Evolutionary conservation across 1,140 invertebrate genomes (phyloP).

Genomic region (Geopemphigus sp.): DNA sequence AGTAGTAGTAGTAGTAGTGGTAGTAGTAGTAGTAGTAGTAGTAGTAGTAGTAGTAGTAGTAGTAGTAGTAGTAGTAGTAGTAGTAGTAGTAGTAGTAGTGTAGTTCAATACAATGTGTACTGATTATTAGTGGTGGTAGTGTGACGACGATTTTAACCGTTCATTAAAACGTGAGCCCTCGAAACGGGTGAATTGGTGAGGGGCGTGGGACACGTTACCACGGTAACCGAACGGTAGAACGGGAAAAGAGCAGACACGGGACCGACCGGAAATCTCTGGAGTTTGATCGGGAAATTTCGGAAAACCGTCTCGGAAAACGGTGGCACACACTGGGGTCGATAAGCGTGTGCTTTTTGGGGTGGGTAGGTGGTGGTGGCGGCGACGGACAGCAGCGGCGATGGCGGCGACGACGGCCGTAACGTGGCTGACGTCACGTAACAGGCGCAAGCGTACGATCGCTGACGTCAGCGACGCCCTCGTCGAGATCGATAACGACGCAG

Average conservation of each 20-base stretch:
- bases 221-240: background rate
- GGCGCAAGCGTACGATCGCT: slow-evolving; percentile 51
- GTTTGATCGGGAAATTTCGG: background rate
- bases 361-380: too few species aligned
- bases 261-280: background rate
- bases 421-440: slow-evolving; percentile 39
- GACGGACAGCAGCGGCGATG: too few species aligned
- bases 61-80: background rate
- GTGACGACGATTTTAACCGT: slow-evolving; percentile 17
- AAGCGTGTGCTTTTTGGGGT: slow-evolving; percentile 54
- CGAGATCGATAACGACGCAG: slow-evolving; percentile 5
- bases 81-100: slow-evolving; percentile 1
- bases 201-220: slow-evolving; percentile 24
- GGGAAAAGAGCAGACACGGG: too few species aligned
- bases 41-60: background rate
- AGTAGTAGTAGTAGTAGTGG: background rate
- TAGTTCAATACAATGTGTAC: background rate
- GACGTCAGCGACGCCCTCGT: slow-evolving; percentile 53
- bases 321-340: background rate
- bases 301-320: background rate
- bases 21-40: background rate
- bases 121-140: background rate
- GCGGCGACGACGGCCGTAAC: too few species aligned
- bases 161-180: slow-evolving; percentile 16
- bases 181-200: background rate